Percentiles rank a stretch among this genome's conserved stretches.
Conservation (phyloP, 2,888 invertebrate species). For the Camponotus fellah region DNA sequence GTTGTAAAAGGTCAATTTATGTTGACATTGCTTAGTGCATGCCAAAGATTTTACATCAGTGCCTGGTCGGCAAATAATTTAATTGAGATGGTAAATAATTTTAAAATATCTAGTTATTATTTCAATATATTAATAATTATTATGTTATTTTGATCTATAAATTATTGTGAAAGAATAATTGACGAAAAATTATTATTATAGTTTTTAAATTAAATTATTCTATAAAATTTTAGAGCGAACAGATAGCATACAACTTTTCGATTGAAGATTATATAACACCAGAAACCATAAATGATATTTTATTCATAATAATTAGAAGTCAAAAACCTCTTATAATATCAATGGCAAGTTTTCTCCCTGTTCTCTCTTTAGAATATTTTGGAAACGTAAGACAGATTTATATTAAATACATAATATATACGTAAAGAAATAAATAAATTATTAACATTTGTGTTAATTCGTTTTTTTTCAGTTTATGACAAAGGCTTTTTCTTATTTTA, state of each 20-base stretch:
- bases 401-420: background rate
- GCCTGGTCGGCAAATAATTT: conserved; percentile 19
- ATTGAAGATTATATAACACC: background rate
- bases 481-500: conserved; percentile 27
- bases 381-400: conserved; percentile 13
- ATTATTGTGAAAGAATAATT: background rate
- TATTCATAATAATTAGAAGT: conserved; percentile 12
- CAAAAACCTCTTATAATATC: conserved; percentile 23
- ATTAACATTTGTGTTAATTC: background rate
- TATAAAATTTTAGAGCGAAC: conserved; percentile 5
- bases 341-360: conserved; percentile 10
- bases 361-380: conserved; percentile 11
- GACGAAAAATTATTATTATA: background rate
- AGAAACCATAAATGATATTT: background rate
- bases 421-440: background rate
- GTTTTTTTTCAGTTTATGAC: conserved; percentile 4
- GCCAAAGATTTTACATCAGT: conserved; percentile 6
- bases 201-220: background rate
- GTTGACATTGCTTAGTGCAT: background rate
- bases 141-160: background rate
- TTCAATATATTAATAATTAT: background rate
- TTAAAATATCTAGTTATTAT: background rate
- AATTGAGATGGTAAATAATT: background rate
- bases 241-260: background rate
- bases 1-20: background rate